Conservation (phyloP, 2,888 invertebrate genomes). For the Dicycla oo region DNA sequence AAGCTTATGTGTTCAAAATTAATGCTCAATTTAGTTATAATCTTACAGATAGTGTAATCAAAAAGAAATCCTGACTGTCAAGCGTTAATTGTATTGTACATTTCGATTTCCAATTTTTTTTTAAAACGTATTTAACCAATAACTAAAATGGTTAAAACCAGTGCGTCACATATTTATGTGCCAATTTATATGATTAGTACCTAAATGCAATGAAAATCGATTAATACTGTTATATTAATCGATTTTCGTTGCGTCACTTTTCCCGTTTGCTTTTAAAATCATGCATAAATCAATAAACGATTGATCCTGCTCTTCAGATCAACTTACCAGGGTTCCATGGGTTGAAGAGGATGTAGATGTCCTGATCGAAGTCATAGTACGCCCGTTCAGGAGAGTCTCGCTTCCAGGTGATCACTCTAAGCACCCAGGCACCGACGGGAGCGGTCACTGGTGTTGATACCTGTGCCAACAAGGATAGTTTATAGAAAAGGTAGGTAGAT, state of each 20-base stretch:
- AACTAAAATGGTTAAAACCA: background rate
- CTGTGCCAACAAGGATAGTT: constrained; percentile 74
- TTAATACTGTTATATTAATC: too few species aligned
- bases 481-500: too few species aligned
- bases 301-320: background rate
- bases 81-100: too few species aligned
- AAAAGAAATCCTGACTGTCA: too few species aligned
- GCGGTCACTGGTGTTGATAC: constrained; percentile 92
- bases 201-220: too few species aligned
- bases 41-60: too few species aligned
- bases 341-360: constrained; percentile 94
- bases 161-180: background rate
- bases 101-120: too few species aligned
- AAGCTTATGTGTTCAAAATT: too few species aligned
- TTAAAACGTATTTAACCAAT: background rate
- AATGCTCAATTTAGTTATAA: too few species aligned
- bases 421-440: constrained; percentile 93
- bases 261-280: background rate
- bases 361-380: constrained; percentile 91
- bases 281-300: background rate
- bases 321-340: constrained; percentile 94
- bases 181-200: background rate
- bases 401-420: constrained; percentile 91
- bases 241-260: constrained; percentile 26
- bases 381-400: constrained; percentile 81